Conservation (phyloP, 2,113 vertebrate species). For the Dryoscopus gambensis region DNA sequence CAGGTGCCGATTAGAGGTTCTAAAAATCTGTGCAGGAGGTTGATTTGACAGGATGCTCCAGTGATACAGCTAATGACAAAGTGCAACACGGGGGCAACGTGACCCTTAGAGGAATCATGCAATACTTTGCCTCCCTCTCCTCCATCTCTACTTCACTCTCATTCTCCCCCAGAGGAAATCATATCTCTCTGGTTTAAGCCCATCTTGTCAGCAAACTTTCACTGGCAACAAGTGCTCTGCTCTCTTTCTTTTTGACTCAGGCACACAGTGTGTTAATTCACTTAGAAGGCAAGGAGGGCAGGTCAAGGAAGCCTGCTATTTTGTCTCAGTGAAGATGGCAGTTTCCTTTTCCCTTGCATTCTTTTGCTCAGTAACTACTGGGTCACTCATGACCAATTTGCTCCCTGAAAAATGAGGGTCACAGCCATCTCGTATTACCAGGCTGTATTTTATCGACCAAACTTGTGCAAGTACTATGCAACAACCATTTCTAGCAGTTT, state of each 20-base stretch:
- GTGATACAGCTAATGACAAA: conserved; percentile 35
- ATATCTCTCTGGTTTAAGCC: neutral
- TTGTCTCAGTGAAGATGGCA: neutral
- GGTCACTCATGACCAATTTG: neutral
- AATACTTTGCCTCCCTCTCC: neutral
- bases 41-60: conserved; percentile 59
- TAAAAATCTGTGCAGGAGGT: conserved; percentile 49
- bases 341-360: neutral
- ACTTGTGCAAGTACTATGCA: neutral
- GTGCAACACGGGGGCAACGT: rapidly evolving
- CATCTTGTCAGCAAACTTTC: neutral
- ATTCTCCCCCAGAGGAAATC: neutral
- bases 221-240: neutral
- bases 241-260: neutral
- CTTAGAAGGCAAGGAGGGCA: neutral
- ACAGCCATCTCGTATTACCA: neutral
- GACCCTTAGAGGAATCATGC: neutral
- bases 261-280: neutral
- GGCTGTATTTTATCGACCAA: neutral
- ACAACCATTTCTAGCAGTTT: neutral
- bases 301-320: neutral
- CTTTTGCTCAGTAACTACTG: neutral
- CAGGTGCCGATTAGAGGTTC: conserved; percentile 31
- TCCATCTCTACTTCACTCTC: neutral
- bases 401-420: neutral